A percentile compares a stretch with the other conserved stretches of the same genome.
These are phyloP conservation scores for Apodemus speciosus DNA, from an alignment of 2,113 vertebrate species.

Conservation along the genomic window DNA sequence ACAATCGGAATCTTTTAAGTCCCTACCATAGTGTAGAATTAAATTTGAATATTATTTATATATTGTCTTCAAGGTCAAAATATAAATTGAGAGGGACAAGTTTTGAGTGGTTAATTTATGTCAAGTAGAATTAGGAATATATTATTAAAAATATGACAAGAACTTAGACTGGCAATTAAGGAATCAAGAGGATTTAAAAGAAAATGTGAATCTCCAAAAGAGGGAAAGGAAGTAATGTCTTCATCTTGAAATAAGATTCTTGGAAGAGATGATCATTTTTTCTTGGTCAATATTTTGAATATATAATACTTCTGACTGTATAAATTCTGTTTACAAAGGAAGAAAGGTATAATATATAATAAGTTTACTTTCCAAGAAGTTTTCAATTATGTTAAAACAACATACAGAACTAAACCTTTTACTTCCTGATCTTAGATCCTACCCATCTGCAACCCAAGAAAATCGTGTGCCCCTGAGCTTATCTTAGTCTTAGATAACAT, in stretches of 20 bases:
- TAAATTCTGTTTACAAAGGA: neutral
- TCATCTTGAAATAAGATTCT: neutral
- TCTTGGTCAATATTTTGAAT: neutral
- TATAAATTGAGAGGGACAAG: neutral
- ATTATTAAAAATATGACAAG: neutral
- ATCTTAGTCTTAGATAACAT: neutral
- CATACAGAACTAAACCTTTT: neutral
- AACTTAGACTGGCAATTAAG: neutral
- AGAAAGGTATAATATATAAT: neutral
- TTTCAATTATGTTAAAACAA: neutral
- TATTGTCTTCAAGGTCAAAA: neutral
- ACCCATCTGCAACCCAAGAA: neutral
- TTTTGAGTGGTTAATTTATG: neutral
- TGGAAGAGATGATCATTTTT: neutral
- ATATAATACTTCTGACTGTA: neutral
- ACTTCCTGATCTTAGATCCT: neutral
- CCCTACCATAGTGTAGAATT: neutral
- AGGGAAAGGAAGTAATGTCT: neutral
- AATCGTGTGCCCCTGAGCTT: too few species aligned
- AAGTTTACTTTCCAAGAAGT: neutral
- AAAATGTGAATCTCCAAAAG: neutral
- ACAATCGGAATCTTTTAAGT: neutral
- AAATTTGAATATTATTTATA: neutral
- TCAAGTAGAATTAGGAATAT: neutral
- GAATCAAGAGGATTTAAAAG: neutral